Evolutionary conservation across 2,113 vertebrate species (phyloP).

Genomic region (Solea solea): DNA sequence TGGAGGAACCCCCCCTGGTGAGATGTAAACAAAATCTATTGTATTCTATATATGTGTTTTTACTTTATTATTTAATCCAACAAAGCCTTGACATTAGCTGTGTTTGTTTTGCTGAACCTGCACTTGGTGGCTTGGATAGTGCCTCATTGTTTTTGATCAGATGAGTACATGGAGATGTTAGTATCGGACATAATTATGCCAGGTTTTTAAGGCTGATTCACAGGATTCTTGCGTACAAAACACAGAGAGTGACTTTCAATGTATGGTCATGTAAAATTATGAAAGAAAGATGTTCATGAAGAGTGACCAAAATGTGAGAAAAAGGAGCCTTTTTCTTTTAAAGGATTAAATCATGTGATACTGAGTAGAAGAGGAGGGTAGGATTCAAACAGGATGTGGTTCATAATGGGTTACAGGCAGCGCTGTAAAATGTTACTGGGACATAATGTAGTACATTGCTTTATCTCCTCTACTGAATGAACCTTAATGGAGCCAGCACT

Average conservation of each 20-base stretch:
- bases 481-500: slow-evolving; percentile 46
- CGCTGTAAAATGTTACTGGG: slow-evolving; percentile 21
- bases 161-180: too few relatives aligned
- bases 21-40: slow-evolving; percentile 5
- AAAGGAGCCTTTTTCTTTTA: neutral
- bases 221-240: too few relatives aligned
- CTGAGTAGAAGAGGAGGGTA: slow-evolving; percentile 1
- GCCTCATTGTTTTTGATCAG: too few relatives aligned
- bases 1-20: neutral
- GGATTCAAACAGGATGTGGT: slow-evolving; percentile 14
- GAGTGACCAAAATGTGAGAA: too few relatives aligned
- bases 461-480: slow-evolving; percentile 41
- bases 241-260: too few relatives aligned
- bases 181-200: too few relatives aligned
- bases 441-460: slow-evolving; percentile 37
- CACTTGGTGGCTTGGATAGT: too few relatives aligned
- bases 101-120: too few relatives aligned
- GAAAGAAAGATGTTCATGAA: too few relatives aligned
- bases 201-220: too few relatives aligned
- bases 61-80: neutral
- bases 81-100: neutral
- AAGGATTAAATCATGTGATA: slow-evolving; percentile 4
- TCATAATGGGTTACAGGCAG: slow-evolving; percentile 28
- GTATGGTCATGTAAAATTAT: too few relatives aligned
- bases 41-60: neutral